A percentile compares a stretch with the other conserved stretches of the same genome.
phyloP scores from a whole-genome alignment of 2,113 vertebrate genomes.

The Cyprinodon brontotheroides region DNA sequence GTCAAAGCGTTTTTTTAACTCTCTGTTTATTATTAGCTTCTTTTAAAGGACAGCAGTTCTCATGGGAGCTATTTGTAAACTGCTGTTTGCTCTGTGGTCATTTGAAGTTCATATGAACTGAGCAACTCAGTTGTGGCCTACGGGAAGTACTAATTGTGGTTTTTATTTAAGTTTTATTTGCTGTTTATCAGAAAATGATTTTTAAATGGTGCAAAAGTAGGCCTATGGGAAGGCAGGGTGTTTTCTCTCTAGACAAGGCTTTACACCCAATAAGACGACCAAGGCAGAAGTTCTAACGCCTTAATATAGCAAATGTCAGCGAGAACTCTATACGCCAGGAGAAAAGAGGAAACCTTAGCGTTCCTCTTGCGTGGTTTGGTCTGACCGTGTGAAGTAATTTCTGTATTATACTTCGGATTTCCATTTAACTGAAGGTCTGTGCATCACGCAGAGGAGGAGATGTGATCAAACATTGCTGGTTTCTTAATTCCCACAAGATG shows the following conservation, averaged over 20 bases:
- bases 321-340: background rate
- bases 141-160: constrained; percentile 6
- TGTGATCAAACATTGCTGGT: background rate
- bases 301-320: background rate
- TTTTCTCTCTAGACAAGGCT: constrained; percentile 12
- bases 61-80: background rate
- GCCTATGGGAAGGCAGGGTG: background rate
- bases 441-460: constrained; percentile 1
- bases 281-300: background rate
- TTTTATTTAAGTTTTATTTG: constrained; percentile 11
- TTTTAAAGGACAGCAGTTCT: background rate
- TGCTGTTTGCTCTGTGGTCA: background rate
- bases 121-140: background rate
- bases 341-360: background rate
- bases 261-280: background rate
- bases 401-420: background rate
- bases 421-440: background rate
- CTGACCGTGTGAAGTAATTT: background rate
- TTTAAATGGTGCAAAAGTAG: background rate
- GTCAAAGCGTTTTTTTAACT: no score
- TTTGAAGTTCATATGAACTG: background rate
- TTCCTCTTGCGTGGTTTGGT: background rate
- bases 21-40: background rate
- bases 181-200: constrained; percentile 1
- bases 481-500: constrained; percentile 68